Percentiles rank a stretch among this genome's conserved stretches.
These are phyloP conservation scores for Carlito syrichta DNA, from an alignment of 2,113 vertebrate species.

Conservation along the genomic window DNA sequence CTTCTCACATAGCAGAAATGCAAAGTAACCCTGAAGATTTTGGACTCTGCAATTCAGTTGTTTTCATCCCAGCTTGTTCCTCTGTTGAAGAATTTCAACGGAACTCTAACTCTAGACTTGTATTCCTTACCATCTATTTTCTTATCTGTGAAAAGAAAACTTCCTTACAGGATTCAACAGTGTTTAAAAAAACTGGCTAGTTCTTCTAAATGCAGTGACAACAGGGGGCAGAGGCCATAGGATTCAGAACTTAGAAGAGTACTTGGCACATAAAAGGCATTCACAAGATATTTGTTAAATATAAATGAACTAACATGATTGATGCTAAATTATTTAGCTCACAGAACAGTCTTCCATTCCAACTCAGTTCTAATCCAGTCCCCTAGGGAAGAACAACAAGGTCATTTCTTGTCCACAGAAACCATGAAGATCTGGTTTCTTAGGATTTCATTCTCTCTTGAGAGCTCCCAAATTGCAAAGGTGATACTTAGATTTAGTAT, in stretches of 20 bases:
- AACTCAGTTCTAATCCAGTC: not conserved
- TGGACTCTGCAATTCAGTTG: not conserved
- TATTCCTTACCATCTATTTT: not conserved
- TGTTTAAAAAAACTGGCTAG: not conserved
- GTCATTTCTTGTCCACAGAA: not conserved
- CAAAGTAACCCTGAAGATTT: not conserved
- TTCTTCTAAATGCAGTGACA: not conserved
- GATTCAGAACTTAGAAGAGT: not conserved
- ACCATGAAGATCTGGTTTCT: not conserved
- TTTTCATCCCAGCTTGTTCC: not conserved
- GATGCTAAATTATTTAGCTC: not conserved
- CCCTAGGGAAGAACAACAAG: not conserved
- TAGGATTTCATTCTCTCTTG: not conserved
- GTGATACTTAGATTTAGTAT: not conserved
- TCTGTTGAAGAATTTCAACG: not conserved
- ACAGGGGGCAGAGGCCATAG: not conserved
- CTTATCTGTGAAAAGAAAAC: constrained; percentile 9
- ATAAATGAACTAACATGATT: not conserved
- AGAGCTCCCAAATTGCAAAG: not conserved
- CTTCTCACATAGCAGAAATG: not conserved
- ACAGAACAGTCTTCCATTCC: not conserved
- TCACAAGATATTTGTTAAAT: not conserved
- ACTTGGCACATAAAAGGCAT: not conserved
- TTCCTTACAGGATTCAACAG: not conserved
- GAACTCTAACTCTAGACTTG: not conserved